Conservation (phyloP, 2,888 invertebrate genomes). For the Linyphia triangularis region DNA sequence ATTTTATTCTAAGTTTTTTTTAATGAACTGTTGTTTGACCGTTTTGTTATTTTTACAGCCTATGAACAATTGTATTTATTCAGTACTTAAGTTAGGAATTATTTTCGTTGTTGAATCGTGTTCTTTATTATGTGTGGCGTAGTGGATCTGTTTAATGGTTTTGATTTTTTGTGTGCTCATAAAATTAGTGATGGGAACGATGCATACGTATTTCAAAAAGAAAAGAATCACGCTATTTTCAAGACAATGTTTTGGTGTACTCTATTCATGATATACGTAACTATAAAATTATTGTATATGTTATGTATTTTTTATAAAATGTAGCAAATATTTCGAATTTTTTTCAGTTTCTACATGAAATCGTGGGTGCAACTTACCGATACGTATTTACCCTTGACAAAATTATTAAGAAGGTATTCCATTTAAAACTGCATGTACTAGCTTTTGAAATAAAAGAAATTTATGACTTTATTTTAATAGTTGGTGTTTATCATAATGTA, state of each 20-base stretch:
- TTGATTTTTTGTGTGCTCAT: neutral
- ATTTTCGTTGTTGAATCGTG: conserved; percentile 55
- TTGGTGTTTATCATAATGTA: too few relatives aligned
- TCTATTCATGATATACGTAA: conserved; percentile 63
- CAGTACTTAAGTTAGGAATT: conserved; percentile 67
- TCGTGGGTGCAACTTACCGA: too few relatives aligned
- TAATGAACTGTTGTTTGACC: conserved; percentile 31
- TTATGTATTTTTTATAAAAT: conserved; percentile 43
- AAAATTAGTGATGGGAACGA: conserved; percentile 3
- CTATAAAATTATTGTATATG: conserved; percentile 10
- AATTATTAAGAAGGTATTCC: too few relatives aligned
- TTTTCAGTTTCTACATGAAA: conserved; percentile 8
- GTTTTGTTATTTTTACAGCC: conserved; percentile 66
- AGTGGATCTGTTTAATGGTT: neutral
- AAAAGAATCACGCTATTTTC: conserved; percentile 38
- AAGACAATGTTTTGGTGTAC: conserved; percentile 51
- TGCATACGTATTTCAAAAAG: conserved; percentile 44
- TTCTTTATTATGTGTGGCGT: conserved; percentile 32
- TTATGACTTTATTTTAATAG: too few relatives aligned
- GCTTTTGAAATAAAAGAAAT: too few relatives aligned
- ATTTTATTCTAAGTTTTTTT: conserved; percentile 34
- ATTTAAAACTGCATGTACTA: too few relatives aligned
- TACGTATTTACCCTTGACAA: too few relatives aligned
- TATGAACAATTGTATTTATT: conserved; percentile 54
- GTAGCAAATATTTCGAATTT: conserved; percentile 1